A percentile compares a stretch with the other conserved stretches of the same genome.
These are phyloP conservation scores for Drosophila setosimentum DNA, from an alignment of 2,888 invertebrate genomes.

Conservation along the genomic window DNA sequence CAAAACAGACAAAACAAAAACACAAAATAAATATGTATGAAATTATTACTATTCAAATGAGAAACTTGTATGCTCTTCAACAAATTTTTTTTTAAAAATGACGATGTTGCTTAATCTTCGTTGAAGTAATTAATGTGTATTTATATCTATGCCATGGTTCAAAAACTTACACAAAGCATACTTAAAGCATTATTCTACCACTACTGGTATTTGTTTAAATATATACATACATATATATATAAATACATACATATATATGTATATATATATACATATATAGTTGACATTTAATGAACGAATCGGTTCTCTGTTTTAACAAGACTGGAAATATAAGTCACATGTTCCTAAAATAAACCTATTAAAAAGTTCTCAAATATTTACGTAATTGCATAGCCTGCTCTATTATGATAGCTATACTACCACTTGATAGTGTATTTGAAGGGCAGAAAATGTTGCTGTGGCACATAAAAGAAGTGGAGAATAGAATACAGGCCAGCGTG, in stretches of 20 bases:
- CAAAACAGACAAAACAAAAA: constrained; percentile 47
- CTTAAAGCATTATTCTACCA: too few relatives aligned
- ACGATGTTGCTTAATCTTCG: background rate
- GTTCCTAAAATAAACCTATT: too few relatives aligned
- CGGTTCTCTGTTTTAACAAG: too few relatives aligned
- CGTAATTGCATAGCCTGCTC: background rate
- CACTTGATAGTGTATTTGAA: background rate
- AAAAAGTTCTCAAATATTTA: too few relatives aligned
- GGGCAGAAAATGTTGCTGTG: background rate
- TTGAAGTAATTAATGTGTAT: background rate
- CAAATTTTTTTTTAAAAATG: too few relatives aligned
- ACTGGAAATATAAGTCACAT: too few relatives aligned
- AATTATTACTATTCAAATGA: background rate
- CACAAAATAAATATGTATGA: background rate
- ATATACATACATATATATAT: too few relatives aligned
- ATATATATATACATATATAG: too few relatives aligned
- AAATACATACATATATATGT: too few relatives aligned
- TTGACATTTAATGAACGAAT: too few relatives aligned
- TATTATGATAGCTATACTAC: background rate
- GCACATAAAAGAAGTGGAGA: constrained; percentile 7
- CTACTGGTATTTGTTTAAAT: too few relatives aligned
- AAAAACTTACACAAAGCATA: background rate
- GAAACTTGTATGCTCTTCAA: background rate
- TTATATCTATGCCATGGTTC: background rate
- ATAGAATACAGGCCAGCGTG: constrained; percentile 28